Conservation (phyloP, 2,113 vertebrate species). For the Strigops habroptila region DNA sequence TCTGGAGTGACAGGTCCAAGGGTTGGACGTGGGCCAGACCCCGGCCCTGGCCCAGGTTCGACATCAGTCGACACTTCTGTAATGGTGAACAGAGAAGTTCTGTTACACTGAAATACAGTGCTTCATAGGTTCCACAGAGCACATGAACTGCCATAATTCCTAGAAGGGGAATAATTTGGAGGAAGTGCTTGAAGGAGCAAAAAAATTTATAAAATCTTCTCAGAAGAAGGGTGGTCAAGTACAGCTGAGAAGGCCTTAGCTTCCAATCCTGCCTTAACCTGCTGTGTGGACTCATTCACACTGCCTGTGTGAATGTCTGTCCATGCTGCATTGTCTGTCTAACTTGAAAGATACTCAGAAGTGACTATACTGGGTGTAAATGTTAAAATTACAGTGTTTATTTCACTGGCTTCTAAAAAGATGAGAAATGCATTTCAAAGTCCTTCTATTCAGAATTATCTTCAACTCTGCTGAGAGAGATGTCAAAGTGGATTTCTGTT, state of each 20-base stretch:
- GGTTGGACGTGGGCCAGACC: conserved; percentile 83
- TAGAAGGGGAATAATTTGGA: neutral
- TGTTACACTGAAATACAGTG: neutral
- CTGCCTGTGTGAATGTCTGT: neutral
- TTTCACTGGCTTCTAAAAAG: neutral
- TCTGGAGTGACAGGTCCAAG: conserved; percentile 91
- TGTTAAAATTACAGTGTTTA: neutral
- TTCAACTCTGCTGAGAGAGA: neutral
- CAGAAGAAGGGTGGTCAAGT: neutral
- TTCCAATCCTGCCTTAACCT: neutral
- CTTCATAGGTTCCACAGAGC: neutral
- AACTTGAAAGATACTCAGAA: neutral
- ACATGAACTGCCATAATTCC: fast-evolving
- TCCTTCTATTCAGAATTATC: neutral
- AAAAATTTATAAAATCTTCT: neutral
- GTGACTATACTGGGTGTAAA: neutral
- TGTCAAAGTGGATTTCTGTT: neutral
- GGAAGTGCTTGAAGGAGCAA: neutral
- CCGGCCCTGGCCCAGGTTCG: conserved; percentile 70
- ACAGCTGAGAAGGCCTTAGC: neutral
- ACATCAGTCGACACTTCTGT: conserved; percentile 80
- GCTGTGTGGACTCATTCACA: neutral
- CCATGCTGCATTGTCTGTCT: neutral
- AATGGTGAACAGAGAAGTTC: neutral
- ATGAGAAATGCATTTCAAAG: neutral